A percentile compares a stretch with the other conserved stretches of the same genome.
Conservation (phyloP, 2,113 vertebrate genomes). For the Semnornis frantzii region DNA sequence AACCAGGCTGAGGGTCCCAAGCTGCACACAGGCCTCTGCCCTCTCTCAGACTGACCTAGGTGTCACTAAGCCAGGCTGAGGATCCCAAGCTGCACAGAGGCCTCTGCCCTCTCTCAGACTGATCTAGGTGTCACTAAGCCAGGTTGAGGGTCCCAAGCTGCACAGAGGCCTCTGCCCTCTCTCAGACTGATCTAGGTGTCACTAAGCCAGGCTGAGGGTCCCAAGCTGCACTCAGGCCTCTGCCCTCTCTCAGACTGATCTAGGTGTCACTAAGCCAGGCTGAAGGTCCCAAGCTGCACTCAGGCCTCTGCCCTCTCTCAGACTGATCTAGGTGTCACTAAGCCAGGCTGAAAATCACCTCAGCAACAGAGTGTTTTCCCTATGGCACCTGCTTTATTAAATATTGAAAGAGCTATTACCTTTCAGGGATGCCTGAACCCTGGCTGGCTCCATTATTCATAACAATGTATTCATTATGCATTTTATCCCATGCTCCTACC, state of each 20-base stretch:
- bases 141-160: too few species aligned
- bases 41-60: too few species aligned
- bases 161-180: too few species aligned
- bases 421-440: slow-evolving; percentile 50
- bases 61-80: too few species aligned
- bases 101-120: too few species aligned
- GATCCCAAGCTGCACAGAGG: too few species aligned
- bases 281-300: background rate
- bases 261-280: background rate
- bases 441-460: slow-evolving; percentile 59
- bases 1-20: too few species aligned
- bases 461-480: slow-evolving; percentile 12
- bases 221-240: background rate
- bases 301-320: background rate
- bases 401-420: slow-evolving; percentile 60
- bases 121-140: too few species aligned
- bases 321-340: background rate
- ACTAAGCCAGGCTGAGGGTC: too few species aligned
- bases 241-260: background rate
- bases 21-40: too few species aligned
- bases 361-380: background rate
- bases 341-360: background rate
- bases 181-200: too few species aligned
- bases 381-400: slow-evolving; percentile 14
- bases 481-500: slow-evolving; percentile 9